Base-by-base conservation (phyloP, 2,797 vertebrate species). In the Enteromius treurensis region DNA sequence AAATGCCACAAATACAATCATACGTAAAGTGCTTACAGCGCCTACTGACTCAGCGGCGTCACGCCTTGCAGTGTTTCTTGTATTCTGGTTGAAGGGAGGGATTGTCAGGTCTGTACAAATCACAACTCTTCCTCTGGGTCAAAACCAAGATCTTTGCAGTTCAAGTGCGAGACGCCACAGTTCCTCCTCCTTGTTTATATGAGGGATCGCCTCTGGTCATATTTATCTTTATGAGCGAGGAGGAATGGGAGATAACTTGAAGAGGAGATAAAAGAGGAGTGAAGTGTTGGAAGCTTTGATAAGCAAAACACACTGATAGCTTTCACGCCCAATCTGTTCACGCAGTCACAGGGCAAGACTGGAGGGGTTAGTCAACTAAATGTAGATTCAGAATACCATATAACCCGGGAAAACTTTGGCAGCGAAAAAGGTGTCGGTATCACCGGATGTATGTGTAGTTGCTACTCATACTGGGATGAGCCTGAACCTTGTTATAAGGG, bases 21-120 rank as follows among this genome's bases (percentile, higher is more conserved):
- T 88, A 91, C 91, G 88, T 93, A 93, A 94, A 95, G 93, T 94
- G 95, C 93, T 94, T 92, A 91, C 87, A 90, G 91, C 87, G 86
- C 89, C 87, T 88, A 89, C 84, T 91, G 90, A 78, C 86, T 90
- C 90, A 29, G 64, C 8, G 23, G 47, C n/a, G 47, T 79, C 45
- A 73, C 29, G 29, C 68, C 82, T 51, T 37, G 53, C 21, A 62
- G 29, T 78, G 55, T 64, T 77, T 83, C 42, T 83, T 71, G 53
- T 71, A 51, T 34, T n/a, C 9, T 14, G 29, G 53, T 23, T 29
- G 21, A 78, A 42, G 65, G 42, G n/a, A 60, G 37, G 26, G 73
- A 87, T 84, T 85, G 78, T 84, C 78, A 79, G 45, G 64, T 79
- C 55, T 32, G 62, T 29, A 62, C 69, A 79, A 73, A 78, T 83